phyloP scores from a whole-genome alignment of 2,797 vertebrate genomes.

The Protonibea diacanthus region DNA sequence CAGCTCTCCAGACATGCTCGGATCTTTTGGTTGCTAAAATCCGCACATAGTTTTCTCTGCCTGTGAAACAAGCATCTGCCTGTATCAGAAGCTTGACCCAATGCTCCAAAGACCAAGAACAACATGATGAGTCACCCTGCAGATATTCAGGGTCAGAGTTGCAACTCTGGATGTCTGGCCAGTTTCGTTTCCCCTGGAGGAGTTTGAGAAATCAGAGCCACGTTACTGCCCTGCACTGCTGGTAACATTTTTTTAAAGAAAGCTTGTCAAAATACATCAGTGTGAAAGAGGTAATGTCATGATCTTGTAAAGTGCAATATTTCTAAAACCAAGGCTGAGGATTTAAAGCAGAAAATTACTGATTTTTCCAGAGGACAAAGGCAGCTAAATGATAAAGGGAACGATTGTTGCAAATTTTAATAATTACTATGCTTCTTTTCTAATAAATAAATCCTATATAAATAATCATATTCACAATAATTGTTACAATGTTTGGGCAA shows the following conservation, averaged over 20 bases:
- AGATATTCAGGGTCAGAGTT: constrained; percentile 60
- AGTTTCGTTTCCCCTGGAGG: constrained; percentile 11
- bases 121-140: constrained; percentile 50
- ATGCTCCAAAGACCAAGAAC: constrained; percentile 25
- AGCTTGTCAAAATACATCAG: constrained; percentile 32
- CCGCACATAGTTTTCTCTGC: constrained; percentile 3
- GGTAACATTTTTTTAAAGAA: constrained; percentile 1
- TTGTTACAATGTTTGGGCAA: background rate
- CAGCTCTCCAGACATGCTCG: background rate
- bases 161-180: constrained; percentile 25
- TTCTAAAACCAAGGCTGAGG: background rate
- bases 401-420: background rate
- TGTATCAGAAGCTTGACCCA: constrained; percentile 30
- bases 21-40: constrained; percentile 16
- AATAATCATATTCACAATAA: background rate
- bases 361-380: background rate
- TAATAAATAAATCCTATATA: too few relatives aligned
- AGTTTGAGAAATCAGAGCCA: constrained; percentile 9
- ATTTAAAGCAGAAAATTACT: background rate
- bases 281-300: background rate
- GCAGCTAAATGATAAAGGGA: background rate
- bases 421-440: background rate
- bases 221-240: constrained; percentile 15
- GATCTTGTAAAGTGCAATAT: background rate
- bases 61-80: constrained; percentile 37